These are phyloP conservation scores for Oryctes rhinoceros DNA, from an alignment of 1,140 invertebrate genomes.

Conservation along the genomic window DNA sequence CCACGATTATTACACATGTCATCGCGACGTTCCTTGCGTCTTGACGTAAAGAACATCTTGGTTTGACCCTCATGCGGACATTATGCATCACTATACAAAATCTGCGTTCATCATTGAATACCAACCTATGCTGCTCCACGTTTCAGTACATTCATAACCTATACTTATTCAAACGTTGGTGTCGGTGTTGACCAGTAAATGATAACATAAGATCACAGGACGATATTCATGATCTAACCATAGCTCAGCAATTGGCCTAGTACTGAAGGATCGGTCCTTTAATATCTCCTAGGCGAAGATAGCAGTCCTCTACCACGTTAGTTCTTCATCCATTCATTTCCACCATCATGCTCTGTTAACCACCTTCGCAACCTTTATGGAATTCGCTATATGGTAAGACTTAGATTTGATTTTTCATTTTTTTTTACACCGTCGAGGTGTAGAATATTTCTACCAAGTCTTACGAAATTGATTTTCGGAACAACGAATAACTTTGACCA, in stretches of 20 bases:
- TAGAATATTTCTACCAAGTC: no score
- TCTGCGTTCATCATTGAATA: slow-evolving; percentile 50
- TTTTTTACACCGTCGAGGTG: no score
- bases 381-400: no score
- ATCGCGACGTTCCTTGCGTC: not conserved
- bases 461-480: no score
- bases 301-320: not conserved
- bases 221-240: not conserved
- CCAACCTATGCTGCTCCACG: slow-evolving; percentile 47
- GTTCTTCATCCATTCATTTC: no score
- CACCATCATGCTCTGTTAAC: no score
- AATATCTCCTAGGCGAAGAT: not conserved
- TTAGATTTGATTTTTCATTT: no score
- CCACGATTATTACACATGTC: no score
- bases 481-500: no score
- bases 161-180: slow-evolving; percentile 39
- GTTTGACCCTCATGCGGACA: slow-evolving; percentile 48
- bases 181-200: slow-evolving; percentile 42
- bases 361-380: no score
- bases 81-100: slow-evolving; percentile 46
- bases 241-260: not conserved
- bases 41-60: slow-evolving; percentile 44
- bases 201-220: slow-evolving; percentile 31
- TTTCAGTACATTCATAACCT: slow-evolving; percentile 43
- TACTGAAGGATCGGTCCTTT: not conserved